Base-by-base conservation (phyloP, 2,797 vertebrate genomes). In the Manis crassicaudata region DNA sequence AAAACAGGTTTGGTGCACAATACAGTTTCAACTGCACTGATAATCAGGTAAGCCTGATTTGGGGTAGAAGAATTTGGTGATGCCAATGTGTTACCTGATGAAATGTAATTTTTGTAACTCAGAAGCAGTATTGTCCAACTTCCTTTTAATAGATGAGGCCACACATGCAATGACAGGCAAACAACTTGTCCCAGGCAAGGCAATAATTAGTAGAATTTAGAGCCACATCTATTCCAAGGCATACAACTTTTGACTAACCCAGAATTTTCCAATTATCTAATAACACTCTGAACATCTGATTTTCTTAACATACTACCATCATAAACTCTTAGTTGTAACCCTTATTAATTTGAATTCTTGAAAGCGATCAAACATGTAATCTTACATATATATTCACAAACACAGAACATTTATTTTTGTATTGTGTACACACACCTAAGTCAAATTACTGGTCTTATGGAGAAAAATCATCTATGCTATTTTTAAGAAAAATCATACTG, bases 331-430 rank as follows among this genome's bases (percentile, higher is more conserved):
- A 73, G 32, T 52, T 75, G 25, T 85, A 93, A 93, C 6, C n/a
- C 18, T 14, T 11, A 12, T 73, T 83, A 79, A 73, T 43, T 0
- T 35, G 23, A 94, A 93, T 73, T 79, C 37, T 29, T 92, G 3
- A 70, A 60, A 43, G 25, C 46, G 77, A 52, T 56, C 32, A 84
- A 77, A 40, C 18, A 84, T 27, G 11, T 77, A 52, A 90, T 11
- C 17, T 50, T 92, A 27, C 4, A 92, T 70, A 62, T n/a, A n/a
- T n/a, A 76, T 88, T 89, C 27, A 70, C 46, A 92, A 80, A 95
- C 23, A 73, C 13, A 88, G 10, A 96, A 84, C 62, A 80, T 92
- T 95, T 92, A 94, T 83, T 79, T 94, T 75, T 92, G 17, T 80
- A 88, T 23, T 83, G 43, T 54, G 35, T 62, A 94, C 58, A 93